Base-by-base conservation (phyloP, 2,113 vertebrate genomes). In the Acanthochromis polyacanthus region DNA sequence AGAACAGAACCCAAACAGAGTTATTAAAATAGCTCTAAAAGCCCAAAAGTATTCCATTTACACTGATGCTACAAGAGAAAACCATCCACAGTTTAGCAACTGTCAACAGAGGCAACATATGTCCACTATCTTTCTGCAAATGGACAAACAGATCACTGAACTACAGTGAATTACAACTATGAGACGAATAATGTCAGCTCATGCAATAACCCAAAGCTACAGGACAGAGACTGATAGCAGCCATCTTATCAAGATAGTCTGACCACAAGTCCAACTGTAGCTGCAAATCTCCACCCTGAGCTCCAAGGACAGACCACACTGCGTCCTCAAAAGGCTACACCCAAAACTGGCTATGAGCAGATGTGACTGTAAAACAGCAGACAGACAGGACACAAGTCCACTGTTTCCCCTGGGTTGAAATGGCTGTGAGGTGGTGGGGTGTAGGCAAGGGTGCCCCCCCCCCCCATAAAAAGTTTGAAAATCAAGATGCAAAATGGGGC, bases 231-330 rank as follows among this genome's bases (percentile, higher is more conserved):
- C 77, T 86, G 87, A 82, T 83, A 86, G 81, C 55, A 48, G 51
- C 36, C 57, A 58, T 22, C 65, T 75, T 52, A 86, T 85, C 79
- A 75, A 82, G 73, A 83, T 61, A 25, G 17, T 63, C 16, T 19
- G 30, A 85, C 81, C 81, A 75, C 82, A 83, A 77, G 40, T 32
- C 65, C 40, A 86, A 86, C 84, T 52, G 84, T 20, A 52, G 57
- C 4, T 68, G 38, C 70, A 71, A 62, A 32, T 61, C 82, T 73
- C 81, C 85, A 73, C 78, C 85, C 81, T 61, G 36, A 28, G 23
- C 4, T 53, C 14, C 20, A 28, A 69, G n/a, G 50, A 52, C 57
- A 53, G 50, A 40, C 11, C 61, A 28, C 17, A 51, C 40, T 55
- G 48, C 28, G 20, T 22, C 40, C 28, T 66, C 36, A 19, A 23